Percentiles rank a stretch among this genome's conserved stretches.
Evolutionary conservation across 2,888 invertebrate genomes (phyloP).

Genomic region (Synanthedon tipuliformis): DNA sequence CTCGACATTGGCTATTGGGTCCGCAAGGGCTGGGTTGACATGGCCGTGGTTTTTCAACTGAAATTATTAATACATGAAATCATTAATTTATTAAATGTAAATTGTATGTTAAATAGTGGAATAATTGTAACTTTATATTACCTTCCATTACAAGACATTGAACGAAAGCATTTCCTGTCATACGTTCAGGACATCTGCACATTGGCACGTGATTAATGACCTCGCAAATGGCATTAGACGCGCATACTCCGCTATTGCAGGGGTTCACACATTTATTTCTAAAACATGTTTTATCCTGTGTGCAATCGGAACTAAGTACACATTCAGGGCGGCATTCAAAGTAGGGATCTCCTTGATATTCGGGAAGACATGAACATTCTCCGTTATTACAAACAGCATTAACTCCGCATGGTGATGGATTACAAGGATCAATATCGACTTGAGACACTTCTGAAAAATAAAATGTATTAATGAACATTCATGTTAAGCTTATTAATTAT

Average conservation of each 20-base stretch:
- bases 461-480: not conserved
- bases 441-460: slow-evolving; percentile 29
- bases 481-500: not conserved
- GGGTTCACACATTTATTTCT: slow-evolving; percentile 78
- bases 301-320: slow-evolving; percentile 75
- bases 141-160: slow-evolving; percentile 66
- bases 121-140: slow-evolving; percentile 13
- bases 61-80: slow-evolving; percentile 13
- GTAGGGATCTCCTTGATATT: slow-evolving; percentile 76
- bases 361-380: slow-evolving; percentile 71
- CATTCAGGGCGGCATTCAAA: slow-evolving; percentile 79
- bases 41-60: slow-evolving; percentile 41
- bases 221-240: slow-evolving; percentile 76
- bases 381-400: slow-evolving; percentile 72
- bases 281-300: slow-evolving; percentile 73
- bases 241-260: slow-evolving; percentile 76
- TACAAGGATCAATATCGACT: slow-evolving; percentile 66
- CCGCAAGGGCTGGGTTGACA: slow-evolving; percentile 78
- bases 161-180: slow-evolving; percentile 76
- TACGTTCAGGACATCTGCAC: slow-evolving; percentile 76
- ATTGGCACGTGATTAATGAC: slow-evolving; percentile 79
- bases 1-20: slow-evolving; percentile 81
- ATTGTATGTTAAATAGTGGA: no score
- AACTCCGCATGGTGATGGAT: slow-evolving; percentile 76
- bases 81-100: no score